Conservation (phyloP, 2,888 invertebrate genomes). For the Sphaerophoria rueppellii region DNA sequence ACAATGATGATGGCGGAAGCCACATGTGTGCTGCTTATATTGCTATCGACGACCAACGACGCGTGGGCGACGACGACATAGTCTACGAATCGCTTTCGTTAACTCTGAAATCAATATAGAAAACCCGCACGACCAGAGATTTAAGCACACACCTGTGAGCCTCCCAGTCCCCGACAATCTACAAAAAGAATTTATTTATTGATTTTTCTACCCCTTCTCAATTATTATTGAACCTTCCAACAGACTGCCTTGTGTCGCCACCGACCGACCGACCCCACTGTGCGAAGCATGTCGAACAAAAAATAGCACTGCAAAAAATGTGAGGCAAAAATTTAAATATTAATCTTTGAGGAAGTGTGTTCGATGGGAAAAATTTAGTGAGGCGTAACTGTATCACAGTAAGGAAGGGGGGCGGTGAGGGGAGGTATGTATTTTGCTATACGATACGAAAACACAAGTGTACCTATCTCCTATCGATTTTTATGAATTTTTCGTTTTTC, state of each 20-base stretch:
- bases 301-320: slow-evolving; percentile 31
- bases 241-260: neutral
- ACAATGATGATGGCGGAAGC: slow-evolving; percentile 41
- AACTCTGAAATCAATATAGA: slow-evolving; percentile 59
- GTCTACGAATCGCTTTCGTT: slow-evolving; percentile 42
- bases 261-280: neutral
- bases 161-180: slow-evolving; percentile 1
- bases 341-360: slow-evolving; percentile 49
- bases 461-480: slow-evolving; percentile 58
- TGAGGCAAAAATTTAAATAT: slow-evolving; percentile 64
- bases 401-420: neutral
- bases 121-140: slow-evolving; percentile 50
- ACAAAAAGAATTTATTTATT: slow-evolving; percentile 35
- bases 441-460: neutral
- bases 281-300: neutral
- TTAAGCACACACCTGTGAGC: slow-evolving; percentile 53
- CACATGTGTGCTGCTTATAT: slow-evolving; percentile 57
- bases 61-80: neutral
- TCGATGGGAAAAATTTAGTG: slow-evolving; percentile 22
- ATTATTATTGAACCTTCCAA: neutral
- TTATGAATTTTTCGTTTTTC: slow-evolving; percentile 34
- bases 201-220: slow-evolving; percentile 39
- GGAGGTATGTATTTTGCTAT: slow-evolving; percentile 5
- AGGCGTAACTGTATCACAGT: slow-evolving; percentile 22
- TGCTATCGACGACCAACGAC: neutral